Percentiles rank a stretch among this genome's conserved stretches.
Conservation (phyloP, 2,113 vertebrate genomes). For the Prochilodus magdalenae region DNA sequence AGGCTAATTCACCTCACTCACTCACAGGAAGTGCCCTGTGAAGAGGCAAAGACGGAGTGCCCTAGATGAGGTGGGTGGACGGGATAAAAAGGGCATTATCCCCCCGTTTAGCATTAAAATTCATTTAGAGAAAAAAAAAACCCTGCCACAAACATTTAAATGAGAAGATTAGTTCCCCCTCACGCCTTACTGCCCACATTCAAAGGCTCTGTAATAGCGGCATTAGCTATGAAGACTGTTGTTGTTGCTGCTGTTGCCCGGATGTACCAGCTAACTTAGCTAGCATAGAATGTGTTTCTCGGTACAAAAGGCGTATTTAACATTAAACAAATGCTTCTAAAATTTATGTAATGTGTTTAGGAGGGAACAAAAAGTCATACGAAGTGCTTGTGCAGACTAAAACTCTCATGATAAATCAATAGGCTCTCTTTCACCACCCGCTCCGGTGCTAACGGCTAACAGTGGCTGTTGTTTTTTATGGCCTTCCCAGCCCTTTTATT, state of each 20-base stretch:
- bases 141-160: constrained; percentile 96
- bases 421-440: constrained; percentile 50
- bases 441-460: constrained; percentile 46
- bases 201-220: constrained; percentile 90
- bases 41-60: constrained; percentile 37
- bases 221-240: constrained; percentile 80
- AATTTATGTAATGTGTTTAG: neutral
- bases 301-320: neutral
- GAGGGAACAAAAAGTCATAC: neutral
- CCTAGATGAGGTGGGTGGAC: constrained; percentile 86
- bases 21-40: constrained; percentile 54
- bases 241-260: constrained; percentile 84
- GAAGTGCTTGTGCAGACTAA: constrained; percentile 52
- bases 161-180: constrained; percentile 96
- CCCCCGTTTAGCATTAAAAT: constrained; percentile 97
- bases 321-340: neutral
- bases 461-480: constrained; percentile 69
- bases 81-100: constrained; percentile 86
- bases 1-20: too few species aligned
- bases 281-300: neutral
- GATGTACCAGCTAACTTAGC: constrained; percentile 67
- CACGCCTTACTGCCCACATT: constrained; percentile 95
- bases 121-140: constrained; percentile 97
- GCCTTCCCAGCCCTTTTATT: constrained; percentile 42
- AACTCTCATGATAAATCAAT: constrained; percentile 71